phyloP scores from a whole-genome alignment of 2,113 vertebrate genomes.

The Corythornis vintsioides region DNA sequence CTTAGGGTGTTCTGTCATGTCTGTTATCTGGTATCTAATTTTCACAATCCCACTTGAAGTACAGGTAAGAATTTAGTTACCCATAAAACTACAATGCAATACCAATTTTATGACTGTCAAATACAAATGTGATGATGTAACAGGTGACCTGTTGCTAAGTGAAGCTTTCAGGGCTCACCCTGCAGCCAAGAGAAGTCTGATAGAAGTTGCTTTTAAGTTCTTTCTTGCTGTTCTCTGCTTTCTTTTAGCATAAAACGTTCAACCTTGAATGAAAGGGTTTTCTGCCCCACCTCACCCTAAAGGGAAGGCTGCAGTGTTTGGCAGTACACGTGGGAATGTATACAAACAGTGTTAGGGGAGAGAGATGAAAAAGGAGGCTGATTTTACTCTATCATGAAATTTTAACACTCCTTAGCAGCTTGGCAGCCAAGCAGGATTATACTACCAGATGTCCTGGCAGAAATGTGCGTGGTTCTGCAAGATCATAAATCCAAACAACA shows the following conservation, averaged over 20 bases:
- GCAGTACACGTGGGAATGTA: neutral
- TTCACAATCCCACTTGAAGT: neutral
- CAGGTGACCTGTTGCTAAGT: neutral
- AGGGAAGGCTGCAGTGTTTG: neutral
- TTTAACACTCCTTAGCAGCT: constrained; percentile 28
- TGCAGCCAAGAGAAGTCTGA: neutral
- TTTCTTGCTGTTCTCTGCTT: neutral
- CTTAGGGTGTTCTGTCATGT: neutral
- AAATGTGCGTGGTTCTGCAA: neutral
- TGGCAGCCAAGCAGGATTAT: constrained; percentile 3
- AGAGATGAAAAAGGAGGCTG: constrained; percentile 27
- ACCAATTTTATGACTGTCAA: neutral
- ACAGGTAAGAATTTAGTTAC: neutral
- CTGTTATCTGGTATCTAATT: neutral
- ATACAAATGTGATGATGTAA: neutral
- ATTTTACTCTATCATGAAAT: constrained; percentile 22
- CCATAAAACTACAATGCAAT: neutral
- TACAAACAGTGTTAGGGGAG: neutral
- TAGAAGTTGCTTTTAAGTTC: neutral
- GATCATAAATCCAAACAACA: constrained; percentile 50
- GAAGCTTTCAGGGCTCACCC: neutral
- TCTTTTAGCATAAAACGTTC: neutral
- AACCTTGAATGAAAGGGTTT: neutral
- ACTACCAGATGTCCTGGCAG: constrained; percentile 60
- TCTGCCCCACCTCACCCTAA: neutral